These are phyloP conservation scores for Harpagifer antarcticus DNA, from an alignment of 2,797 vertebrate genomes.

Conservation along the genomic window DNA sequence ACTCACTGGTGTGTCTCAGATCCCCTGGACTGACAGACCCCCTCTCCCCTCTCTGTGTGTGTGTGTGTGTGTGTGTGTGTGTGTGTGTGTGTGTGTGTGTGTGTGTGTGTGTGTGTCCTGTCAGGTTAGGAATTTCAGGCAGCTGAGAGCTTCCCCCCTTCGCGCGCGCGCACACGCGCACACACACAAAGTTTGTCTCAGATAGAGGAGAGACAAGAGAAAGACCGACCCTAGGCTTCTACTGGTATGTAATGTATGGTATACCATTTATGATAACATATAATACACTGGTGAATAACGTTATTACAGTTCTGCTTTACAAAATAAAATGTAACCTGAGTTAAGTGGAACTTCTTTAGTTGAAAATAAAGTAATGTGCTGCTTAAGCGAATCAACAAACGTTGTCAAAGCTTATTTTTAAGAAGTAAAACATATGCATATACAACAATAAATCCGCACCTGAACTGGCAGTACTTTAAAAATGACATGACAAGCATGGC, in stretches of 20 bases:
- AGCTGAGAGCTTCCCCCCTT: not conserved
- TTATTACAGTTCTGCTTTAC: not conserved
- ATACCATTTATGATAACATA: not conserved
- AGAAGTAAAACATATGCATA: not conserved
- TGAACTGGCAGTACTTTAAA: not conserved
- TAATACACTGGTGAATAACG: not conserved
- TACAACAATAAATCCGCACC: fast-evolving
- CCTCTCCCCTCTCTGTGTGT: not conserved
- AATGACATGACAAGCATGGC: not conserved
- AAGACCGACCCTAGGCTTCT: not conserved
- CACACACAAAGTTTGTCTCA: not conserved
- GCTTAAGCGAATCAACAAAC: not conserved
- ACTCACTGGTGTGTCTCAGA: slow-evolving; percentile 37
- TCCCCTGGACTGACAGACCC: slow-evolving; percentile 49
- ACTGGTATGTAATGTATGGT: not conserved
- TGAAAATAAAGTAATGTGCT: not conserved
- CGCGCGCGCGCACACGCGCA: not conserved
- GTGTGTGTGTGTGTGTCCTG: slow-evolving; percentile 21
- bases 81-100: slow-evolving; percentile 20
- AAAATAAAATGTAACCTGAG: not conserved
- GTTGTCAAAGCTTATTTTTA: not conserved
- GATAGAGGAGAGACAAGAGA: not conserved
- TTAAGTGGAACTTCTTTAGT: not conserved
- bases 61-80: slow-evolving; percentile 18
- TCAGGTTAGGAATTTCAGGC: slow-evolving; percentile 37